A percentile compares a stretch with the other conserved stretches of the same genome.
phyloP scores from a whole-genome alignment of 2,888 invertebrate genomes.

The Zygogramma bicolorata region DNA sequence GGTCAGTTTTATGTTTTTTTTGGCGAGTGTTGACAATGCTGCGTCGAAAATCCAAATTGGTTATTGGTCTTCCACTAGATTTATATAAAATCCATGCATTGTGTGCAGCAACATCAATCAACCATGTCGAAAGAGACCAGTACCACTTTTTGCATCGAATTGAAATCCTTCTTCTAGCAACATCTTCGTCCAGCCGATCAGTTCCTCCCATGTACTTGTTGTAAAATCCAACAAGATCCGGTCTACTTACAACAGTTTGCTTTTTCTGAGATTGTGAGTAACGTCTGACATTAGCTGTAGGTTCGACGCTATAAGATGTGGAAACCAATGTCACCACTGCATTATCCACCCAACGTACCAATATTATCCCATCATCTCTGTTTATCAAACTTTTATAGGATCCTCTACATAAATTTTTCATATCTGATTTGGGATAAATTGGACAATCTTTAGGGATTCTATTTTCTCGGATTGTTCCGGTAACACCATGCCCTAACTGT shows the following conservation, averaged over 20 bases:
- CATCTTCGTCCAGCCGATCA: not conserved
- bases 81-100: not conserved
- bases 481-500: not conserved
- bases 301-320: not conserved
- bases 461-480: not conserved
- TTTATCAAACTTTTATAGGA: not conserved
- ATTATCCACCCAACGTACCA: not conserved
- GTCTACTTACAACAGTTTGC: not conserved
- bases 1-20: not conserved
- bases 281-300: not conserved
- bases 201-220: not conserved
- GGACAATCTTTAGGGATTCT: not conserved
- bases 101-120: not conserved
- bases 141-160: not conserved
- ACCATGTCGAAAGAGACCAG: not conserved
- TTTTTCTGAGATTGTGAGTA: not conserved
- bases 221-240: not conserved
- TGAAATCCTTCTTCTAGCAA: not conserved
- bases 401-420: not conserved
- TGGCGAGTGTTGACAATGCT: not conserved
- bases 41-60: not conserved
- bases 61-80: not conserved
- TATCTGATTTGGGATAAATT: not conserved
- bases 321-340: not conserved
- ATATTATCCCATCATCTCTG: not conserved